Evolutionary conservation across 1,140 invertebrate species (phyloP), one percentile per base, ranked within the genome.

Genomic region (Lamellibrachia luymesi): DNA sequence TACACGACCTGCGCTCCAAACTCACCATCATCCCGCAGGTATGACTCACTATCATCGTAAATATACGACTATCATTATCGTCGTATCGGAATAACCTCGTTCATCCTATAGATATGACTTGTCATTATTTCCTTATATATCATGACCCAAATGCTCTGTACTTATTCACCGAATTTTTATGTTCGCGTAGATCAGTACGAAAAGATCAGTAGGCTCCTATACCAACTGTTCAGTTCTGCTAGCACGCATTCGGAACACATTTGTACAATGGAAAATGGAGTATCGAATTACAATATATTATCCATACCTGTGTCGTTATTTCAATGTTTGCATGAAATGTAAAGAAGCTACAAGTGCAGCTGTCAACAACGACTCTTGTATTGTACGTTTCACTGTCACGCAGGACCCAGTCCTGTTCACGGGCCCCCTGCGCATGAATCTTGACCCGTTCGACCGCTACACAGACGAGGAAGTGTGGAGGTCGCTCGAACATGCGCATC

Each of bases 21-120:
- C 97, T 98, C 56, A 98, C 98, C 27, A 98, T 99, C 94, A 98
- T 99, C 94, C 98, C 98, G 1, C 98, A 98, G 96, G 98, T 95
- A 94, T 51, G 96, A 22, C 50, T 4, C 64, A 80, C 5, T 22
- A 80, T 6, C 64, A 22, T 80, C 13, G 25, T 80, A 80, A 6
- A 80, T 22, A 2, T 80, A 4, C 13, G 25, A 4, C 13, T 17
- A 10, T 80, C 64, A 80, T 22, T 1, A 22, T 80, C 8, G 1
- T 80, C 64, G 13, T 17, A 22, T 22, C 13, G 17, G 64, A 56
- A 56, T 56, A 13, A 13, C 52, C 52, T 56, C 13, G 38, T 13
- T 6, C 52, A 56, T 56, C 52, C 13, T 13, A 56, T 56, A 6
- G 52, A 38, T 38, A 38, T 38, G 52, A 13, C 52, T 56, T 56